phyloP scores from a whole-genome alignment of 92 coral and sea anemone species.

The Epizoanthus ramosus region DNA sequence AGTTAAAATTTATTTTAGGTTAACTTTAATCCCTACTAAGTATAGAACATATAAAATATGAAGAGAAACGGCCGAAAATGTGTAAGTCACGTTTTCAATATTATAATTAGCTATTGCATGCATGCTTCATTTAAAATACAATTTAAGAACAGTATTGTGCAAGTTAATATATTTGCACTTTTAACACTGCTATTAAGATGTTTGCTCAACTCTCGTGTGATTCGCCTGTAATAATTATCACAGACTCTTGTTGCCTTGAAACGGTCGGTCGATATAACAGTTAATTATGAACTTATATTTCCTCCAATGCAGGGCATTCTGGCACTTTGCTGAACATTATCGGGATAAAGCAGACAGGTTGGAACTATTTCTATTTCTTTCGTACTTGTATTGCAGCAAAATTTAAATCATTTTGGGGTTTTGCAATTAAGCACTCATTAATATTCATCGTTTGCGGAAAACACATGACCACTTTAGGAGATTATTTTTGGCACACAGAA shows the following conservation, averaged over 20 bases:
- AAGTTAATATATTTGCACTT: conserved; percentile 3
- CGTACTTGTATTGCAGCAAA: conserved; percentile 29
- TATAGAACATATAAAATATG: too few species aligned
- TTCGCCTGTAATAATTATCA: too few species aligned
- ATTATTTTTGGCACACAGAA: conserved; percentile 9
- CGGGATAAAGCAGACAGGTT: conserved; percentile 94
- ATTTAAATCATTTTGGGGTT: conserved; percentile 2
- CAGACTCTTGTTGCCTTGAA: too few species aligned
- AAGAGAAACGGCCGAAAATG: not conserved
- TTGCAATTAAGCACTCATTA: conserved; percentile 26
- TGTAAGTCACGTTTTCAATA: too few species aligned
- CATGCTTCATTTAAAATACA: not conserved
- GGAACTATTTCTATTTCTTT: conserved; percentile 8
- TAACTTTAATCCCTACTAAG: too few species aligned
- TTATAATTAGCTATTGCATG: too few species aligned
- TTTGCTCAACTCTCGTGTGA: not conserved
- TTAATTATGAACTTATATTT: not conserved
- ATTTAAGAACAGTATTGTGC: not conserved
- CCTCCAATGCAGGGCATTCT: conserved; percentile 70
- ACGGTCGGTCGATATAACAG: not conserved
- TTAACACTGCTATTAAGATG: not conserved
- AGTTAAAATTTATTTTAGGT: too few species aligned
- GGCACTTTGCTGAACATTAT: conserved; percentile 90
- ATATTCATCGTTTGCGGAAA: conserved; percentile 52
- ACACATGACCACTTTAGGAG: conserved; percentile 18